Evolutionary conservation across 2,113 vertebrate species (phyloP).

Genomic region (Rostratula benghalensis): DNA sequence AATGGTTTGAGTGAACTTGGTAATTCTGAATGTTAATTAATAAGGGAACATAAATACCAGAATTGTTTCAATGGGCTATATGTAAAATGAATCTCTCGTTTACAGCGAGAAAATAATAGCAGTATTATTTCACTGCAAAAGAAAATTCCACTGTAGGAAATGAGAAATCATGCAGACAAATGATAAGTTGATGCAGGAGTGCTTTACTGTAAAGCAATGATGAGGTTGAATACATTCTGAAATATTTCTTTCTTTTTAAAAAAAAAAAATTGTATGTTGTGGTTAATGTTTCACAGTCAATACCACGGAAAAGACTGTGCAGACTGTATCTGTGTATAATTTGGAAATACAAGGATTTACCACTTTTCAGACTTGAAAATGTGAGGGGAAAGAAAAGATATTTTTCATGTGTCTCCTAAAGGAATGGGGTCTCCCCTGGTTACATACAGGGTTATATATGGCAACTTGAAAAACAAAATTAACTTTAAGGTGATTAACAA

Average conservation of each 20-base stretch:
- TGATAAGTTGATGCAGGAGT: not conserved
- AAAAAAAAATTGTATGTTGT: not conserved
- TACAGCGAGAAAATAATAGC: not conserved
- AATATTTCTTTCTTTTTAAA: not conserved
- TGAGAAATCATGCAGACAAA: not conserved
- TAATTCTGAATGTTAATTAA: not conserved
- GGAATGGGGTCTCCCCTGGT: not conserved
- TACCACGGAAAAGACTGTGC: not conserved
- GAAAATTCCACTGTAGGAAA: not conserved
- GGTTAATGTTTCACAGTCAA: not conserved
- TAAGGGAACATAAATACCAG: not conserved
- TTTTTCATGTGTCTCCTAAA: not conserved
- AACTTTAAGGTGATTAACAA: not conserved
- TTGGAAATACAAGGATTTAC: not conserved
- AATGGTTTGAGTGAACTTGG: not conserved
- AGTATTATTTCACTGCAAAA: not conserved
- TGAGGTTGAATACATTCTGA: not conserved
- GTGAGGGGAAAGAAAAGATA: not conserved
- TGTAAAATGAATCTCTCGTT: not conserved
- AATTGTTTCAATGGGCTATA: not conserved
- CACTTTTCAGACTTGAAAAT: not conserved
- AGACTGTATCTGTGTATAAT: not conserved
- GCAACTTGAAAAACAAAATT: not conserved
- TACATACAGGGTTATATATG: not conserved
- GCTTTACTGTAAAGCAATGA: not conserved